phyloP scores from a whole-genome alignment of 2,888 invertebrate species.

The Timema cristinae region DNA sequence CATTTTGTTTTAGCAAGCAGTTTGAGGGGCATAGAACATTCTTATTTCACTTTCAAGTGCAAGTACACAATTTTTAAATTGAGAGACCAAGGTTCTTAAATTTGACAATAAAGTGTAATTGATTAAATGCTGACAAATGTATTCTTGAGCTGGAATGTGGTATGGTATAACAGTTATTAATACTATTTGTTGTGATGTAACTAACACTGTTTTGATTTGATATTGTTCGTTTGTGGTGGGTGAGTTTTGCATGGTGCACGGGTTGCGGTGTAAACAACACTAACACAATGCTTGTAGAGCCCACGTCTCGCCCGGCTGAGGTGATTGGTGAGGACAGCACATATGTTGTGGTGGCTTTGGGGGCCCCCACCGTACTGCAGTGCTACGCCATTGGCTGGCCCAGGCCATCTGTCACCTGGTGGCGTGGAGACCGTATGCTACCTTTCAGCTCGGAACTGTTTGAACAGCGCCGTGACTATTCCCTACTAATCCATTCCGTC shows the following conservation, averaged over 20 bases:
- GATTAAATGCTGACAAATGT: too few species aligned
- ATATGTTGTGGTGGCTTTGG: conserved; percentile 64
- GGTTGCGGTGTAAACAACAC: background rate
- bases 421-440: conserved; percentile 71
- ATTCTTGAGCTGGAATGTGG: too few species aligned
- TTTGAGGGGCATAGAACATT: too few species aligned
- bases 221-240: background rate
- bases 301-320: conserved; percentile 49
- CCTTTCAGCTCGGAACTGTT: conserved; percentile 64
- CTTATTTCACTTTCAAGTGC: too few species aligned
- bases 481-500: conserved; percentile 69
- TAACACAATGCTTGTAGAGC: conserved; percentile 48
- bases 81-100: too few species aligned
- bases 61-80: too few species aligned
- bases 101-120: too few species aligned
- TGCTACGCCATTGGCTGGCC: conserved; percentile 84
- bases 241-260: background rate
- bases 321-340: conserved; percentile 65
- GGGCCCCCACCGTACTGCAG: conserved; percentile 64
- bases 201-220: background rate
- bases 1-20: too few species aligned
- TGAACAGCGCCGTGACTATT: conserved; percentile 69
- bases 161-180: background rate
- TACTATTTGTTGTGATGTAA: too few species aligned
- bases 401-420: conserved; percentile 76